Evolutionary conservation across 2,888 invertebrate species (phyloP).

Genomic region (Prostheceraeus crozeri): DNA sequence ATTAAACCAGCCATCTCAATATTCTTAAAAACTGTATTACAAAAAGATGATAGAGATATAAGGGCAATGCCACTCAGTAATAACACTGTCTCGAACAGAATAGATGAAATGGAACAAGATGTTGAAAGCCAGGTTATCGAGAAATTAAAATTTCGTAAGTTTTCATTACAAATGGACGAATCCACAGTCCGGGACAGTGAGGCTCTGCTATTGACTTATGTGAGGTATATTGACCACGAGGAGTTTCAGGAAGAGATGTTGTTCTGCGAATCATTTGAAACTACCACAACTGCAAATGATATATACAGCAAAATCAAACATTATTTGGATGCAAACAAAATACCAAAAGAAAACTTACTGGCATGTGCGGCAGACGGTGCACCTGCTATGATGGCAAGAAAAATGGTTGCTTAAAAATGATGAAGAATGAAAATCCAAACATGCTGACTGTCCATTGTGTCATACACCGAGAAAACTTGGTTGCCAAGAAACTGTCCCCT

Average conservation of each 20-base stretch:
- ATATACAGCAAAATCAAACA: slow-evolving; percentile 13
- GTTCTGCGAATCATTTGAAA: slow-evolving; percentile 37
- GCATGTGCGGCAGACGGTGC: slow-evolving; percentile 23
- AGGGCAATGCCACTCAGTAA: slow-evolving; percentile 34
- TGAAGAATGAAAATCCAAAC: slow-evolving; percentile 36
- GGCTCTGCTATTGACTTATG: not conserved
- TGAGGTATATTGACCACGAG: slow-evolving; percentile 24
- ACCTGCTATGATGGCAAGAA: slow-evolving; percentile 24
- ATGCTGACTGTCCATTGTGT: slow-evolving; percentile 39
- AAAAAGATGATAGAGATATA: slow-evolving; percentile 28
- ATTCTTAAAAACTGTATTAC: slow-evolving; percentile 2
- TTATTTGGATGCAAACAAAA: slow-evolving; percentile 10
- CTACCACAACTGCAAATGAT: not conserved
- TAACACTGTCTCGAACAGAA: slow-evolving; percentile 35
- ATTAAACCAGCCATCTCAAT: not conserved
- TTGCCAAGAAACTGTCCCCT: slow-evolving; percentile 37
- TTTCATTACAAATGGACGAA: slow-evolving; percentile 38
- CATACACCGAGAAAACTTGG: slow-evolving; percentile 40
- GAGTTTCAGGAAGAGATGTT: slow-evolving; percentile 28
- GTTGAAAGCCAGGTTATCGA: slow-evolving; percentile 36
- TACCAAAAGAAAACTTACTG: slow-evolving; percentile 3
- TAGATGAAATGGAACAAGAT: slow-evolving; percentile 37
- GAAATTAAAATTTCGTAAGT: slow-evolving; percentile 34
- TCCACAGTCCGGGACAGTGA: slow-evolving; percentile 29
- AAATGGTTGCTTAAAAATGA: too few species aligned